These are phyloP conservation scores for Cnemophilus loriae DNA, from an alignment of 2,113 vertebrate genomes.

Conservation along the genomic window DNA sequence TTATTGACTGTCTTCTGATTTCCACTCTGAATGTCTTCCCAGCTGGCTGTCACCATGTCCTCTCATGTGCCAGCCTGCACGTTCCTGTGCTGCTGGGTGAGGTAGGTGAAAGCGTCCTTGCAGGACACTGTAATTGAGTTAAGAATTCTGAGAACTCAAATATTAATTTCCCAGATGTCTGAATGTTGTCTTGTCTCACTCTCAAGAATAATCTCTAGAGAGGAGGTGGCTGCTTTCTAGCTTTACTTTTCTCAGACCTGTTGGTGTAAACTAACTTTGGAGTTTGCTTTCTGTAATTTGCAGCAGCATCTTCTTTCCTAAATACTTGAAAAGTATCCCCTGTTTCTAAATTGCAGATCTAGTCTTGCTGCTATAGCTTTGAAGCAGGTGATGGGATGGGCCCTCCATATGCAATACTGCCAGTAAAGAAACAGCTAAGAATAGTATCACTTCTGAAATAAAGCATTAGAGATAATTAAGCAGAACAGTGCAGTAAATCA, in stretches of 20 bases:
- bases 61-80: neutral
- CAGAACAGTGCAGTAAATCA: constrained; percentile 18
- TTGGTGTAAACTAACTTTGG: neutral
- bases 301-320: neutral
- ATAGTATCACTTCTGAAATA: neutral
- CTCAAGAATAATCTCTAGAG: neutral
- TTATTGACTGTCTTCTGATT: neutral
- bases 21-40: neutral
- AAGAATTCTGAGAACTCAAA: neutral
- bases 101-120: neutral
- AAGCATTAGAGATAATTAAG: constrained; percentile 6
- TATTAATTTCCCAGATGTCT: neutral
- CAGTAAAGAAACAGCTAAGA: neutral
- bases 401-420: neutral
- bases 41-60: neutral
- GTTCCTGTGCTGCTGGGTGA: neutral
- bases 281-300: neutral
- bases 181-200: neutral
- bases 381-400: neutral
- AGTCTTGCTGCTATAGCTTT: neutral
- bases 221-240: neutral
- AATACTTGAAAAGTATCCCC: neutral
- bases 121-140: neutral
- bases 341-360: neutral
- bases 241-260: neutral